Evolutionary conservation across 1,140 invertebrate species (phyloP).

Genomic region (Bombus waltoni): DNA sequence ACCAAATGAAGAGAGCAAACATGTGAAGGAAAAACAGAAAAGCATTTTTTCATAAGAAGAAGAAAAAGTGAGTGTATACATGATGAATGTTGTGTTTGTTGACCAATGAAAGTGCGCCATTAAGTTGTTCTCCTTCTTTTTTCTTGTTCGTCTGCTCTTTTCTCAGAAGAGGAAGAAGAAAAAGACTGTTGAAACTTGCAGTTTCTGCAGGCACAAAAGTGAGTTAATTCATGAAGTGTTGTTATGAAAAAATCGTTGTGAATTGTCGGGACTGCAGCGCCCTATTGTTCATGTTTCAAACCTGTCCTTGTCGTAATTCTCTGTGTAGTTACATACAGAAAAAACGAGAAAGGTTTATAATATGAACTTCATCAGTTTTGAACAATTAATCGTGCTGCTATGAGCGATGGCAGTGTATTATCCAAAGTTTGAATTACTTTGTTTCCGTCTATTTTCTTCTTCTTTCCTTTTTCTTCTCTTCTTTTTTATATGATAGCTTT

Average conservation of each 20-base stretch:
- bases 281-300: constrained; percentile 31
- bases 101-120: constrained; percentile 28
- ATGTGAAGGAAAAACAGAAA: neutral
- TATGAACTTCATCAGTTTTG: constrained; percentile 15
- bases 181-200: neutral
- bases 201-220: constrained; percentile 1
- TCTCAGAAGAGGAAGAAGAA: neutral
- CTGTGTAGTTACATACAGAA: neutral
- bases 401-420: constrained; percentile 41
- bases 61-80: constrained; percentile 33
- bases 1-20: constrained; percentile 38
- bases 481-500: constrained; percentile 38
- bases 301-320: constrained; percentile 26
- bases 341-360: constrained; percentile 4
- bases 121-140: neutral
- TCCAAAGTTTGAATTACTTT: constrained; percentile 68
- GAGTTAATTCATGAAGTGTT: constrained; percentile 20
- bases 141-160: constrained; percentile 9
- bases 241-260: constrained; percentile 9
- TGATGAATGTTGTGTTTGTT: constrained; percentile 34
- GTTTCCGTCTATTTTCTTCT: constrained; percentile 35
- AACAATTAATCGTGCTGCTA: constrained; percentile 34
- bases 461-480: neutral
- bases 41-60: neutral
- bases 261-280: constrained; percentile 19